Conservation (phyloP, 2,113 vertebrate genomes). For the Aramus guarauna region DNA sequence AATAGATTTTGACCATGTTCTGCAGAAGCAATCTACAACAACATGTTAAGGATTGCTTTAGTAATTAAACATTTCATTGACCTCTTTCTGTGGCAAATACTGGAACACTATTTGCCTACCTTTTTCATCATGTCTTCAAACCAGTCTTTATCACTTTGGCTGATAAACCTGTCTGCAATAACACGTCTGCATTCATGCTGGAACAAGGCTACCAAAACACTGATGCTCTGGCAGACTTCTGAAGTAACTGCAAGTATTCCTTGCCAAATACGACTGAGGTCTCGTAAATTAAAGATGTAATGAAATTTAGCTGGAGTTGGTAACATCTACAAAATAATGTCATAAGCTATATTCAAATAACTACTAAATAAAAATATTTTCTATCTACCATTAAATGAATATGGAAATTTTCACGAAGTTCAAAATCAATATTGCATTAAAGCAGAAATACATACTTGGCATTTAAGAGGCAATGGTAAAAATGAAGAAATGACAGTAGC, state of each 20-base stretch:
- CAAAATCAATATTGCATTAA: neutral
- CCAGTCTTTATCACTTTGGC: slow-evolving; percentile 71
- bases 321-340: slow-evolving; percentile 77
- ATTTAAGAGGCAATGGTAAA: neutral
- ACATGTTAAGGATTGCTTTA: neutral
- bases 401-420: neutral
- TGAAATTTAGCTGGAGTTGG: slow-evolving; percentile 87
- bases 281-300: slow-evolving; percentile 86
- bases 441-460: neutral
- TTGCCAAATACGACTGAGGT: slow-evolving; percentile 87
- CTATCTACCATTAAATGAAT: neutral
- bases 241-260: slow-evolving; percentile 77
- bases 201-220: slow-evolving; percentile 77
- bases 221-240: slow-evolving; percentile 73
- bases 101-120: slow-evolving; percentile 37
- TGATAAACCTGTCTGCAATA: slow-evolving; percentile 81
- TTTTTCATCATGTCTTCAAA: slow-evolving; percentile 73
- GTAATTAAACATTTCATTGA: neutral
- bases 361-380: neutral
- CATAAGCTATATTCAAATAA: neutral
- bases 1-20: slow-evolving; percentile 72
- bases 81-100: neutral
- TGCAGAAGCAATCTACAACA: slow-evolving; percentile 69
- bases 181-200: slow-evolving; percentile 82
- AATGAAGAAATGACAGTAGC: neutral